Evolutionary conservation across 2,797 vertebrate species (phyloP).

Genomic region (Oreochromis grahami): DNA sequence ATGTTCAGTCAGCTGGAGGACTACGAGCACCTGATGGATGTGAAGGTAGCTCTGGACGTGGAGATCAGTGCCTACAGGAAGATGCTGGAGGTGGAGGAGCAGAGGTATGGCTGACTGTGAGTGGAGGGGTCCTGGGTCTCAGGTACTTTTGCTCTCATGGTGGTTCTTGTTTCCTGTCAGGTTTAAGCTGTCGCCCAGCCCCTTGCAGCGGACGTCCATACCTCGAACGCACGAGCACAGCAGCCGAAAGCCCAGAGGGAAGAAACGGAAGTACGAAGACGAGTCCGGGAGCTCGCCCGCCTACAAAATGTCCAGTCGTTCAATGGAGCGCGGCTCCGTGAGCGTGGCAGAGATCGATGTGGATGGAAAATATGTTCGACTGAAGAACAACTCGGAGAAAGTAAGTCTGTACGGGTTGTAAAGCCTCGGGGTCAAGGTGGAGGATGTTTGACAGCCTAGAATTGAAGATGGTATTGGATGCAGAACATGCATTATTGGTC

Average conservation of each 20-base stretch:
- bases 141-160: accelerated
- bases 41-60: slow-evolving; percentile 85
- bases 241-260: slow-evolving; percentile 50
- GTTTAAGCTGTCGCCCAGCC: slow-evolving; percentile 76
- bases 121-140: background rate
- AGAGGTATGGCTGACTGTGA: slow-evolving; percentile 67
- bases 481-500: background rate
- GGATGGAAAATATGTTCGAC: background rate
- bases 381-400: background rate
- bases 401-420: background rate
- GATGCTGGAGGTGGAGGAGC: slow-evolving; percentile 88
- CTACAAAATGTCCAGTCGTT: background rate
- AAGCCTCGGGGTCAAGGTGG: background rate
- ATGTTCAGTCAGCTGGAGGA: slow-evolving; percentile 80
- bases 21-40: slow-evolving; percentile 81
- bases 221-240: slow-evolving; percentile 48
- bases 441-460: accelerated
- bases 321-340: background rate
- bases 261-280: slow-evolving; percentile 79
- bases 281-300: slow-evolving; percentile 29
- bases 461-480: background rate
- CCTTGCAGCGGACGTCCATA: slow-evolving; percentile 33
- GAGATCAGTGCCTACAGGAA: slow-evolving; percentile 86
- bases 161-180: slow-evolving; percentile 43
- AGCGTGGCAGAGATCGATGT: background rate